phyloP scores from a whole-genome alignment of 2,888 invertebrate genomes.

The Esperia sulphurella region DNA sequence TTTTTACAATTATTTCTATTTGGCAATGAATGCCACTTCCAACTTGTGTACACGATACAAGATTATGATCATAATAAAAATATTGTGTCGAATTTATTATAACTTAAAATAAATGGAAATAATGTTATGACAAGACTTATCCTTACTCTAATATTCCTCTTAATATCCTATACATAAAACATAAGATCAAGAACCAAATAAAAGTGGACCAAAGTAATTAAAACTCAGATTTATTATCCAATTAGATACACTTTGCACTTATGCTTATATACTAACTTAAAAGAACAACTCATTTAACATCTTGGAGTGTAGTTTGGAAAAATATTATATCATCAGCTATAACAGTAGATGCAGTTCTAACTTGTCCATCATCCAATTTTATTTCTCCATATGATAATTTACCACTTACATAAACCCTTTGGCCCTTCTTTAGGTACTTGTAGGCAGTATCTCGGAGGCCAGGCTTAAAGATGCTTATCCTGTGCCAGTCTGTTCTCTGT shows the following conservation, averaged over 20 bases:
- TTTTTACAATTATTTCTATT: conserved; percentile 75
- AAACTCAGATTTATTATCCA: no score
- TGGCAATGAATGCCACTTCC: conserved; percentile 58
- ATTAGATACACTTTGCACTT: conserved; percentile 8
- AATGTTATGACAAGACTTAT: conserved; percentile 36
- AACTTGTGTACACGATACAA: conserved; percentile 63
- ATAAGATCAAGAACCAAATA: no score
- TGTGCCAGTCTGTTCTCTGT: conserved; percentile 95
- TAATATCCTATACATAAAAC: no score
- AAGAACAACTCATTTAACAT: conserved; percentile 9
- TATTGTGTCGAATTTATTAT: conserved; percentile 71
- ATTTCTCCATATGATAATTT: conserved; percentile 91
- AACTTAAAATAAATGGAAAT: conserved; percentile 71
- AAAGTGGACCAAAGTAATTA: no score
- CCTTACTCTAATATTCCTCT: no score
- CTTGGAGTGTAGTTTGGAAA: conserved; percentile 75
- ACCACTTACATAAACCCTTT: conserved; percentile 90
- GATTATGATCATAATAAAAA: conserved; percentile 44
- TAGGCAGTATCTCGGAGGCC: conserved; percentile 88
- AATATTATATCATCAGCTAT: conserved; percentile 94
- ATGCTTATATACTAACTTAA: conserved; percentile 28
- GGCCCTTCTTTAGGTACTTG: conserved; percentile 91
- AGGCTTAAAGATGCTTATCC: conserved; percentile 92
- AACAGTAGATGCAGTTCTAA: conserved; percentile 86
- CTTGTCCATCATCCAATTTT: conserved; percentile 86